phyloP scores from a whole-genome alignment of 2,888 invertebrate species.

The Microlaimidae sp. region DNA sequence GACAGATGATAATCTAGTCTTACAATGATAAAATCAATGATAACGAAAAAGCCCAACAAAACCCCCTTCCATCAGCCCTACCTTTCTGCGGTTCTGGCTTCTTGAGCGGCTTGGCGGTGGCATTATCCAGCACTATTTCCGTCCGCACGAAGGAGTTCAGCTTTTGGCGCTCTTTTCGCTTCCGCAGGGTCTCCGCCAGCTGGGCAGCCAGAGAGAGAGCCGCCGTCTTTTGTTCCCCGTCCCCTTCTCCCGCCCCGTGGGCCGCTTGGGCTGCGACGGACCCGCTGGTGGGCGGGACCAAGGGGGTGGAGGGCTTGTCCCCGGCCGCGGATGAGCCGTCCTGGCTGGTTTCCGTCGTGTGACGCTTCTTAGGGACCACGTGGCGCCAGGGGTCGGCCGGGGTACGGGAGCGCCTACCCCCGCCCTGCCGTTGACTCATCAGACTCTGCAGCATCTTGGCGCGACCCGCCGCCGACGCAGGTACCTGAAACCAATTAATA shows the following conservation, averaged over 20 bases:
- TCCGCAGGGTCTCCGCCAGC: not conserved
- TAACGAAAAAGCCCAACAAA: too few relatives aligned
- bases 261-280: not conserved
- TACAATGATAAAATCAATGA: too few relatives aligned
- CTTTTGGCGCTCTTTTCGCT: not conserved
- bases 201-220: not conserved
- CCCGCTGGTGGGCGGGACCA: not conserved
- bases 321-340: not conserved
- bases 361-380: constrained; percentile 11
- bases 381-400: constrained; percentile 8
- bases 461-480: too few relatives aligned
- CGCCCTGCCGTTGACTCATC: too few relatives aligned
- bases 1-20: too few relatives aligned
- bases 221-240: not conserved
- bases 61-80: too few relatives aligned
- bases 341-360: not conserved
- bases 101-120: not conserved
- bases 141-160: not conserved
- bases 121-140: not conserved
- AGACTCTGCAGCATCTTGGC: too few relatives aligned
- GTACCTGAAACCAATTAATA: too few relatives aligned
- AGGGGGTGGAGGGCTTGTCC: not conserved
- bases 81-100: not conserved
- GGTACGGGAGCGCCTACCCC: too few relatives aligned
- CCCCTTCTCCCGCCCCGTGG: not conserved